phyloP scores from a whole-genome alignment of 2,113 vertebrate genomes.

The Clarias macrocephalus region DNA sequence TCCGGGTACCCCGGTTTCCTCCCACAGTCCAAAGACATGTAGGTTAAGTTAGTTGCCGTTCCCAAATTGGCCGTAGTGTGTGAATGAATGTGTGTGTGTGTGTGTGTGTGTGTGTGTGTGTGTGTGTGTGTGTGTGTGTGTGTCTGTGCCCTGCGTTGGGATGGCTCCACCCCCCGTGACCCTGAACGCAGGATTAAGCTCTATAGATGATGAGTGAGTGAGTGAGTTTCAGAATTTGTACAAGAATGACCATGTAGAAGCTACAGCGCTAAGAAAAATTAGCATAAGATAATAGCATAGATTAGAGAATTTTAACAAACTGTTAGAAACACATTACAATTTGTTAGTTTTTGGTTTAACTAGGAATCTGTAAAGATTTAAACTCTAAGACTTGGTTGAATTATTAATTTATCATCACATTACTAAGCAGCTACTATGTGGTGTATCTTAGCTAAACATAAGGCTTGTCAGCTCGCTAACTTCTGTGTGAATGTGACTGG shows the following conservation, averaged over 20 bases:
- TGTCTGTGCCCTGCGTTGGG: too few species aligned
- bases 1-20: too few species aligned
- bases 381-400: too few species aligned
- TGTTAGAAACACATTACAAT: background rate
- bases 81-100: too few species aligned
- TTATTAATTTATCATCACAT: background rate
- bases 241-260: background rate
- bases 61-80: too few species aligned
- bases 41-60: too few species aligned
- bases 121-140: too few species aligned
- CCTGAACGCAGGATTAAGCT: too few species aligned
- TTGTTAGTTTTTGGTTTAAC: background rate
- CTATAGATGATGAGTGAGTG: too few species aligned
- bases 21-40: too few species aligned
- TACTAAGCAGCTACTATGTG: background rate
- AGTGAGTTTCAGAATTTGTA: background rate
- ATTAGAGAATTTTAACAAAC: background rate
- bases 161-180: too few species aligned
- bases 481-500: background rate
- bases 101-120: too few species aligned
- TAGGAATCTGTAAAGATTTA: background rate
- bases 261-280: background rate
- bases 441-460: background rate
- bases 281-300: background rate
- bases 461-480: background rate